Base-by-base conservation (phyloP, 2,113 vertebrate species). In the Motacilla tschutschensis region DNA sequence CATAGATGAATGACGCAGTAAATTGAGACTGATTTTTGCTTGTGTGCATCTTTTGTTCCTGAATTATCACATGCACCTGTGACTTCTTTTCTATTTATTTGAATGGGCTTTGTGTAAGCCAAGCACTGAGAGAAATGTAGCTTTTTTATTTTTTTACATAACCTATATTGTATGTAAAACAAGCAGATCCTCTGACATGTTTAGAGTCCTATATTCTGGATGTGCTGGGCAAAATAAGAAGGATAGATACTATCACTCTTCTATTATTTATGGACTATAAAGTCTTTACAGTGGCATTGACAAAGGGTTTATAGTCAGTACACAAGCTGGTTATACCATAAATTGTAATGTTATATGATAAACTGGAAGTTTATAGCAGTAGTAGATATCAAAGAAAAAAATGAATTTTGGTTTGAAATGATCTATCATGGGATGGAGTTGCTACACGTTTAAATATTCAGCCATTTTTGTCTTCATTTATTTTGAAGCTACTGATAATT, bases 281-380 rank as follows among this genome's bases (percentile, higher is more conserved):
- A 97, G 96, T 96, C 96, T 97, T 97, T 96, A 97, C 95, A 71
- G 93, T 97, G 97, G 96, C 97, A 97, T 96, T 97, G 97, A 97
- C 95, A 95, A 97, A 97, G 96, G 93, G 97, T 96, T 97, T 97
- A 97, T 96, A 96, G 96, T 96, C 96, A 87, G 97, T 93, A 96
- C 96, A 96, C 97, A 97, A 97, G 97, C 97, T 97, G 96, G 96
- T 96, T 97, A 97, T 95, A 95, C 96, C 96, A 97, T 97, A 97
- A 97, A 97, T 97, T 97, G 97, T 97, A 97, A 97, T 97, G 97
- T 96, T 97, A 96, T 96, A 97, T 97, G 97, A 97, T 97, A 97
- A 97, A 97, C 96, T 95, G 92, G 88, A 96, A 96, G 95, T 97
- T 97, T 97, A 97, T 93, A 97, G 96, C 96, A 95, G 95, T 92